phyloP scores from a whole-genome alignment of 1,140 invertebrate genomes.

The Camponotus pennsylvanicus region DNA sequence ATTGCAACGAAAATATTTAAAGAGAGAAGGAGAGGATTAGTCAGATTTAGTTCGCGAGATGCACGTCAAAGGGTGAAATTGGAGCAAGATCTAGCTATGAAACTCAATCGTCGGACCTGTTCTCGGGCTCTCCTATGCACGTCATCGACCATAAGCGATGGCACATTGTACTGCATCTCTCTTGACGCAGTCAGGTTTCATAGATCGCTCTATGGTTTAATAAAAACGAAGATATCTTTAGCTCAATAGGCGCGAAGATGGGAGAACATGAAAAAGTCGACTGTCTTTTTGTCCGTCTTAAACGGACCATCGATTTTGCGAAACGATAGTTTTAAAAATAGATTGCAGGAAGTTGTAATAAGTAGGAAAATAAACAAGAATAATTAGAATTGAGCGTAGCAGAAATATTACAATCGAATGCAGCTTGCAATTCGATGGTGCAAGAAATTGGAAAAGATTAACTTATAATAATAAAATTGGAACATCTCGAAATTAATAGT shows the following conservation, averaged over 20 bases:
- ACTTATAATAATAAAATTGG: neutral
- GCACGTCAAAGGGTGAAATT: constrained; percentile 66
- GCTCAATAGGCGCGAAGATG: neutral
- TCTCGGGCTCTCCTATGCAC: constrained; percentile 28
- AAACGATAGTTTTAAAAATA: neutral
- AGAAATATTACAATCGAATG: neutral
- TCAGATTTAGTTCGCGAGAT: constrained; percentile 24
- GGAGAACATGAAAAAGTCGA: neutral
- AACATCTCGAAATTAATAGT: neutral
- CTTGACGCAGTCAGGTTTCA: constrained; percentile 18
- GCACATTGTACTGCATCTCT: constrained; percentile 22
- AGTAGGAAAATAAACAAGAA: neutral
- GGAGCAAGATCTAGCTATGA: constrained; percentile 72
- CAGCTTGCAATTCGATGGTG: neutral
- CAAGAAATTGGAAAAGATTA: neutral
- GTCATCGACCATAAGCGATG: constrained; percentile 31
- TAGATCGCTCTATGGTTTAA: constrained; percentile 2
- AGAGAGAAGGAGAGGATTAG: neutral
- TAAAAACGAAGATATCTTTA: constrained; percentile 18
- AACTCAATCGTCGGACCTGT: constrained; percentile 35
- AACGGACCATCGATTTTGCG: neutral
- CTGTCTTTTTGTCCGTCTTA: neutral
- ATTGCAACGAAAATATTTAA: neutral
- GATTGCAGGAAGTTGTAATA: neutral
- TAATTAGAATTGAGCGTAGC: neutral